A percentile compares a stretch with the other conserved stretches of the same genome.
Evolutionary conservation across 2,797 vertebrate species (phyloP).

Genomic region (Eremophila alpestris): DNA sequence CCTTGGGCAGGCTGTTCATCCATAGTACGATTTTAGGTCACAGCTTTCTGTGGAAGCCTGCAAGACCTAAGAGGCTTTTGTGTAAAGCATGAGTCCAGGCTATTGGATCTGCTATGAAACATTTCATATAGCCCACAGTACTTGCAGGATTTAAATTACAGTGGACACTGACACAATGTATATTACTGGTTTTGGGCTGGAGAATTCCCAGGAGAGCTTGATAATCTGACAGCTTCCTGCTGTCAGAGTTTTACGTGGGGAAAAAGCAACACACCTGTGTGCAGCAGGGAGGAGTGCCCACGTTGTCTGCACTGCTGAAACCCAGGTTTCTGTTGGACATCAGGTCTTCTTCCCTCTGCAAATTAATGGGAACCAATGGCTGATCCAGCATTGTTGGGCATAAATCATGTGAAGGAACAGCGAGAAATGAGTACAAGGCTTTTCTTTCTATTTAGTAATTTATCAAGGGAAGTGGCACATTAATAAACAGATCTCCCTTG

Average conservation of each 20-base stretch:
- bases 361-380: constrained; percentile 71
- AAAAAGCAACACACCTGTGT: neutral
- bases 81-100: neutral
- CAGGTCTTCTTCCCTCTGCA: constrained; percentile 53
- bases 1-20: neutral
- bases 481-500: constrained; percentile 90
- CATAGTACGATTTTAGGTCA: neutral
- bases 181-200: constrained; percentile 45
- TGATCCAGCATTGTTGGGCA: constrained; percentile 54
- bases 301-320: neutral
- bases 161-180: constrained; percentile 69
- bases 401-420: constrained; percentile 80
- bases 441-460: constrained; percentile 89
- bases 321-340: constrained; percentile 1
- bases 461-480: constrained; percentile 89
- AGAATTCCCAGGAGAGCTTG: constrained; percentile 50
- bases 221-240: constrained; percentile 60
- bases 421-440: constrained; percentile 84
- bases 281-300: neutral
- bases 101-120: neutral
- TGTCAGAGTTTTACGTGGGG: constrained; percentile 5
- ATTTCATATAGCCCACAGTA: neutral
- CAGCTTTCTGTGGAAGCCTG: neutral
- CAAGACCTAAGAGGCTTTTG: neutral
- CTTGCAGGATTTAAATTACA: constrained; percentile 79